Evolutionary conservation across 2,888 invertebrate species (phyloP).

Genomic region (Drosophila setosimentum): DNA sequence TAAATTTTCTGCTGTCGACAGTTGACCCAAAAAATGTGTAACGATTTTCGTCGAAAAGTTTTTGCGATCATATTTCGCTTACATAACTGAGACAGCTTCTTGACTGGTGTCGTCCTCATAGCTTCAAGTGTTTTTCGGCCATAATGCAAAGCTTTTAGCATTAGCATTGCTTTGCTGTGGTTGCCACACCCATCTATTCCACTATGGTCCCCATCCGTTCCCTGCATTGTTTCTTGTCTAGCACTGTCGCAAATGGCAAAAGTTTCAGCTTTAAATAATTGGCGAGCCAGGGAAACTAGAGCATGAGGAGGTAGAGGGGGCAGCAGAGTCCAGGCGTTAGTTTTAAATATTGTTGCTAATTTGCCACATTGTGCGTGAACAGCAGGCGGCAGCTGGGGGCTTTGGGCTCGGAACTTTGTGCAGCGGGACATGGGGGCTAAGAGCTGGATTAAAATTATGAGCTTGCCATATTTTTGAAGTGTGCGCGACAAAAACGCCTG

Average conservation of each 20-base stretch:
- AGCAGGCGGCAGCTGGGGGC: slow-evolving; percentile 27
- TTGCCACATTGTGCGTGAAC: slow-evolving; percentile 78
- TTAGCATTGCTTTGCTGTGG: slow-evolving; percentile 59
- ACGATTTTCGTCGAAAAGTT: slow-evolving; percentile 30
- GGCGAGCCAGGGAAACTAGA: slow-evolving; percentile 39
- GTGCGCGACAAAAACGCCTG: slow-evolving; percentile 44
- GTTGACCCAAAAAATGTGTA: slow-evolving; percentile 62
- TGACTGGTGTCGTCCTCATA: slow-evolving; percentile 23
- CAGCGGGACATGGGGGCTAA: neutral
- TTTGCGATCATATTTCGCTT: slow-evolving; percentile 33
- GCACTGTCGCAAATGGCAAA: slow-evolving; percentile 67
- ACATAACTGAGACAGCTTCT: slow-evolving; percentile 7
- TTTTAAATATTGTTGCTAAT: slow-evolving; percentile 79
- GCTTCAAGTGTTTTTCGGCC: slow-evolving; percentile 67
- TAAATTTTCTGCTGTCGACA: slow-evolving; percentile 44
- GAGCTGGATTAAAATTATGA: slow-evolving; percentile 79
- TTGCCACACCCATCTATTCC: neutral
- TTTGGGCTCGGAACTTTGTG: neutral
- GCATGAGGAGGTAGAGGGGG: neutral
- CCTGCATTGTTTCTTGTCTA: slow-evolving; percentile 42
- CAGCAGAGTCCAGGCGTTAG: slow-evolving; percentile 60
- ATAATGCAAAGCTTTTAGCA: slow-evolving; percentile 70
- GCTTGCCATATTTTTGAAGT: slow-evolving; percentile 78
- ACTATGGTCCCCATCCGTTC: neutral
- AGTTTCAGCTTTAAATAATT: slow-evolving; percentile 76